Evolutionary conservation across 2,797 vertebrate genomes (phyloP), one percentile per base, ranked within the genome.

Genomic region (Agapornis canus): DNA sequence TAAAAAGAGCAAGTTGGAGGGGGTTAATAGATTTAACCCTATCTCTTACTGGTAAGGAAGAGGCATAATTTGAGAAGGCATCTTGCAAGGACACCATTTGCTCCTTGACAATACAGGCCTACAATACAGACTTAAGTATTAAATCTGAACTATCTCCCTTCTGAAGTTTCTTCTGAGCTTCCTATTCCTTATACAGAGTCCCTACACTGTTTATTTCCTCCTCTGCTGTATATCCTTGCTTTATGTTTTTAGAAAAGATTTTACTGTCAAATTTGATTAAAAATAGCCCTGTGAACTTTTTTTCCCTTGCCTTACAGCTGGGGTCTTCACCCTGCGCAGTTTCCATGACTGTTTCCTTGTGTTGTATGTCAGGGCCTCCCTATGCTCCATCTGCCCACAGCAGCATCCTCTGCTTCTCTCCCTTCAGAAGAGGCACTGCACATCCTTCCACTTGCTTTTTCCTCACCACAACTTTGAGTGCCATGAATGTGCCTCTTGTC

Each of bases 371-470:
- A 84, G 31, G 70, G 37, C 11, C 25, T 25, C 27, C n/a, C 52
- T 17, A 13, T 0, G 0, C 25, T 23, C 14, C 10, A 5, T 27
- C 10, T 61, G 27, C 52, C 32, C 42, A 11, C 1, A 52, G 11
- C 57, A 56, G 48, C 70, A 42, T 32, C 39, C 51, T 78, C 40
- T 22, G 5, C 27, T 49, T 45, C 18, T 37, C 18, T 39, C 51
- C 47, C 56, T 52, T 47, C 1, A 3, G 49, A 42, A 0, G 0
- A 48, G 13, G 54, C 15, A 71, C 70, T 86, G 15, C 29, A 2
- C 2, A 3, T 71, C 61, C 52, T 83, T 54, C 14, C 54, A 45
- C 49, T 12, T 35, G 26, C 57, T 81, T 8, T n/a, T 71, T 59
- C 47, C 43, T 87, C 51, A 59, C 40, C 25, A 47, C 39, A 35